Conservation (phyloP, 1,140 invertebrate genomes). For the Micrasema longulum region DNA sequence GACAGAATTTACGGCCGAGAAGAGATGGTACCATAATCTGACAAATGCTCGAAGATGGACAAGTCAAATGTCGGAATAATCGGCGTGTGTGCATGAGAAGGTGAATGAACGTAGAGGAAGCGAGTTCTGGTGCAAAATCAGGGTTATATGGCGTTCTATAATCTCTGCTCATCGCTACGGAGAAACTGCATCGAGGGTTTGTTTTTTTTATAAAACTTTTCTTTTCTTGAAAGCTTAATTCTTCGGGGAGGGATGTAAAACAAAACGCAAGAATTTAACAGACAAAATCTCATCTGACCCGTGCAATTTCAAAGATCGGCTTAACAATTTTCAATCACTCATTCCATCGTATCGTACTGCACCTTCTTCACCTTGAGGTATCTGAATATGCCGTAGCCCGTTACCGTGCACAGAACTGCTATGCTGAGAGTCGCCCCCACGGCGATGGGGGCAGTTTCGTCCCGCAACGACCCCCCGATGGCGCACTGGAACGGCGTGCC, state of each 20-base stretch:
- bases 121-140: no score
- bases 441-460: slow-evolving; percentile 87
- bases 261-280: not conserved
- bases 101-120: no score
- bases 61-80: no score
- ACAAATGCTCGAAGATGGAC: no score
- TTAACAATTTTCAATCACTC: slow-evolving; percentile 57
- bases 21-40: no score
- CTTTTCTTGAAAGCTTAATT: not conserved
- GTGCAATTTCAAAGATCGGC: not conserved
- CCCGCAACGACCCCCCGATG: slow-evolving; percentile 68
- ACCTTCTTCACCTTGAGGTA: slow-evolving; percentile 92
- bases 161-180: no score
- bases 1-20: no score
- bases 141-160: not conserved
- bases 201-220: not conserved
- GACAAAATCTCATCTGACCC: not conserved
- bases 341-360: slow-evolving; percentile 94
- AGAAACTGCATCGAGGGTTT: not conserved
- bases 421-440: slow-evolving; percentile 89
- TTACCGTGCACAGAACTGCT: slow-evolving; percentile 81
- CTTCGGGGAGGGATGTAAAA: not conserved
- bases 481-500: slow-evolving; percentile 70
- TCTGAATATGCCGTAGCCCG: slow-evolving; percentile 87
- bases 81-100: no score